phyloP scores from a whole-genome alignment of 2,888 invertebrate species.

The Tuberolachnus salignus region DNA sequence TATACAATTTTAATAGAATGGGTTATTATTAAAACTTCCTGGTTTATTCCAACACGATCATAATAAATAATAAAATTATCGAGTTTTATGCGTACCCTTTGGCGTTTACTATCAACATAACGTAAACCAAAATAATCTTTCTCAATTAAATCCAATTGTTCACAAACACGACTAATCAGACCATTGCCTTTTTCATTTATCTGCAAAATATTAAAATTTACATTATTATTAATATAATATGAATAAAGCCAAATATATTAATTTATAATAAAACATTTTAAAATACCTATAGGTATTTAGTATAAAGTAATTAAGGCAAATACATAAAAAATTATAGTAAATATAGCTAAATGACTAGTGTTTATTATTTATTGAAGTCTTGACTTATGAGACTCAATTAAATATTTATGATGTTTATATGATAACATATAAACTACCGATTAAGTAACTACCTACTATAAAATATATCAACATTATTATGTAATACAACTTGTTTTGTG shows the following conservation, averaged over 20 bases:
- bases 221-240: background rate
- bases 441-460: too few species aligned
- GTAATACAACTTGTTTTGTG: too few species aligned
- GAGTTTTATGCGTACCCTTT: conserved; percentile 72
- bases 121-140: conserved; percentile 93
- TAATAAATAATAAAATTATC: conserved; percentile 1
- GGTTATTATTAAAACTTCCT: background rate
- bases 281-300: too few species aligned
- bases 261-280: background rate
- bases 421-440: too few species aligned
- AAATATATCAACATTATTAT: too few species aligned
- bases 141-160: conserved; percentile 87
- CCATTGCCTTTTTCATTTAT: conserved; percentile 87
- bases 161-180: conserved; percentile 87
- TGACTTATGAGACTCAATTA: too few species aligned
- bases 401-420: too few species aligned
- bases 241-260: background rate
- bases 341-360: too few species aligned
- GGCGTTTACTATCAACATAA: conserved; percentile 86
- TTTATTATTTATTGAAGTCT: too few species aligned
- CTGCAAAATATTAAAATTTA: conserved; percentile 66
- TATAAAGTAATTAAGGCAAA: too few species aligned
- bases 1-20: background rate
- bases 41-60: conserved; percentile 7
- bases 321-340: too few species aligned